phyloP scores from a whole-genome alignment of 2,797 vertebrate genomes.

The Lagodon rhomboides region DNA sequence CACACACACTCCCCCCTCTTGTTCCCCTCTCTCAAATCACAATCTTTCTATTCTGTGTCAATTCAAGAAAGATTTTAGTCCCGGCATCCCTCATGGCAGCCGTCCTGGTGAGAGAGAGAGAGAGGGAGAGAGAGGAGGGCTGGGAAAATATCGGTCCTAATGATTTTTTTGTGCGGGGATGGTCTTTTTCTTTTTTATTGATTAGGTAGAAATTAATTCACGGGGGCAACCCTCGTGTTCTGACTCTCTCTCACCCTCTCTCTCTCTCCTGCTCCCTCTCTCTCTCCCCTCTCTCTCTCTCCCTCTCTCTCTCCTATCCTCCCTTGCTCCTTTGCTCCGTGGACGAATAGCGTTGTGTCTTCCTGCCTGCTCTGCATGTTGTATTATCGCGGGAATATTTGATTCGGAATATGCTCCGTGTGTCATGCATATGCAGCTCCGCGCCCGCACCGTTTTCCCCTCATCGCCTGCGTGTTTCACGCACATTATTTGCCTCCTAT shows the following conservation, averaged over 20 bases:
- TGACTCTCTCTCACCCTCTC: slow-evolving; percentile 63
- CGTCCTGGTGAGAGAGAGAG: slow-evolving; percentile 57
- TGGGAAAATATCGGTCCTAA: slow-evolving; percentile 75
- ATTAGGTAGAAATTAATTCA: slow-evolving; percentile 86
- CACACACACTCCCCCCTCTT: slow-evolving; percentile 41
- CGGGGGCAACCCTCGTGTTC: slow-evolving; percentile 79
- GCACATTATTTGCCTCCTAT: slow-evolving; percentile 2
- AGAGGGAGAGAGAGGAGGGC: slow-evolving; percentile 34
- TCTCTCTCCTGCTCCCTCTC: slow-evolving; percentile 44
- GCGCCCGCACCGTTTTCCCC: slow-evolving; percentile 5
- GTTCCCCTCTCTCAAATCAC: slow-evolving; percentile 55
- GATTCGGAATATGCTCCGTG: slow-evolving; percentile 73
- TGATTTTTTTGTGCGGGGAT: slow-evolving; percentile 75
- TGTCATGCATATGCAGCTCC: slow-evolving; percentile 50
- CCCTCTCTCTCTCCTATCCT: slow-evolving; percentile 55
- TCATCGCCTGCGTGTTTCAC: neutral
- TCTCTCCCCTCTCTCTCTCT: slow-evolving; percentile 52
- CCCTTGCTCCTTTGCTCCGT: slow-evolving; percentile 75
- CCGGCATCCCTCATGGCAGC: slow-evolving; percentile 58
- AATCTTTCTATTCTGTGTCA: slow-evolving; percentile 66
- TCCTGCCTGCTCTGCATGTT: slow-evolving; percentile 81
- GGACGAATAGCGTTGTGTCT: slow-evolving; percentile 80
- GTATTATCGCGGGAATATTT: slow-evolving; percentile 86
- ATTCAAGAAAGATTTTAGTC: slow-evolving; percentile 59
- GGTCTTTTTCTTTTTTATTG: slow-evolving; percentile 83